These are phyloP conservation scores for Tricholauxania praeusta DNA, from an alignment of 2,888 invertebrate genomes.

Conservation along the genomic window DNA sequence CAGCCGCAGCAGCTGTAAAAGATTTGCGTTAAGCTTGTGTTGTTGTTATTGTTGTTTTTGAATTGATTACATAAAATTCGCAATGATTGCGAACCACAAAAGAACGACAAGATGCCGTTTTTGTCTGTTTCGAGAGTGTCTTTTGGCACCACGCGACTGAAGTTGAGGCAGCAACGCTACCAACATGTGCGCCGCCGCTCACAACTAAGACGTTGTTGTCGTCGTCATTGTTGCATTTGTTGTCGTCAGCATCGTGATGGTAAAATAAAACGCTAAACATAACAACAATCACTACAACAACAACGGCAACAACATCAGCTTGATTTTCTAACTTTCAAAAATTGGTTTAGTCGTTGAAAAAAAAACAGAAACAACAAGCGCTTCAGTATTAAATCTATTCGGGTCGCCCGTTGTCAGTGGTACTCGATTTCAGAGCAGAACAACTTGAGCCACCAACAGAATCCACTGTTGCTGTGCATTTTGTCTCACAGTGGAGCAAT, in stretches of 20 bases:
- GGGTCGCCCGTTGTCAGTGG: constrained; percentile 6
- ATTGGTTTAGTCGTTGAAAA: background rate
- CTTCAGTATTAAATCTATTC: constrained; percentile 2
- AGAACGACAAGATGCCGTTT: constrained; percentile 12
- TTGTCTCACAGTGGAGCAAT: no score
- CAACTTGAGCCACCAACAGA: background rate
- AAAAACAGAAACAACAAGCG: background rate
- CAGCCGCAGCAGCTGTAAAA: no score
- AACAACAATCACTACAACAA: constrained; percentile 13
- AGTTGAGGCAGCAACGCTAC: background rate
- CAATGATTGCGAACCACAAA: constrained; percentile 4
- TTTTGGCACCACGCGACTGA: background rate
- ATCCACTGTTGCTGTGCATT: background rate
- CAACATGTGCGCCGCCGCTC: background rate
- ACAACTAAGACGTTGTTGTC: background rate
- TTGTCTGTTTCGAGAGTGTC: background rate
- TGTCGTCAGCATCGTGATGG: constrained; percentile 8
- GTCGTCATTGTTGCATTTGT: background rate
- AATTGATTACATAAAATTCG: constrained; percentile 25
- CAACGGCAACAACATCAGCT: constrained; percentile 2
- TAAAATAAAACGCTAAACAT: constrained; percentile 1
- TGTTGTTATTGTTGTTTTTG: no score
- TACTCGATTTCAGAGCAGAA: constrained; percentile 17
- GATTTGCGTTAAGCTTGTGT: no score
- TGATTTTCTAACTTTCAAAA: constrained; percentile 17